These are phyloP conservation scores for Fistularia commersonii DNA, from an alignment of 2,797 vertebrate species.

Conservation along the genomic window DNA sequence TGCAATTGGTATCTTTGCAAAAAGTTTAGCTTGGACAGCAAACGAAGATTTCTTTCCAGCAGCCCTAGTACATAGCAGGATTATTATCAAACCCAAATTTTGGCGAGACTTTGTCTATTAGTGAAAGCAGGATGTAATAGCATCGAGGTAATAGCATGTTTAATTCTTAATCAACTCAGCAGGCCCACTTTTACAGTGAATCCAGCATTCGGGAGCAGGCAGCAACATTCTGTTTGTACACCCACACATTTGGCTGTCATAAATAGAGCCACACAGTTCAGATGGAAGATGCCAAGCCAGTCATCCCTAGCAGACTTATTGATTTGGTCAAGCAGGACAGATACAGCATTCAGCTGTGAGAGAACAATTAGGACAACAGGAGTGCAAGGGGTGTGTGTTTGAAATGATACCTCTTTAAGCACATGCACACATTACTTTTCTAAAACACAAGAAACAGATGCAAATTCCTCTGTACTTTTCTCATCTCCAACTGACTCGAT, in stretches of 20 bases:
- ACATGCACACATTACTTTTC: slow-evolving; percentile 9
- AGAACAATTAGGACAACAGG: slow-evolving; percentile 17
- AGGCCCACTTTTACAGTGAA: slow-evolving; percentile 31
- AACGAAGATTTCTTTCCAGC: too few relatives aligned
- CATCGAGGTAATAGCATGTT: slow-evolving; percentile 35
- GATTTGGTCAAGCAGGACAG: slow-evolving; percentile 52
- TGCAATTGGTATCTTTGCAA: too few relatives aligned
- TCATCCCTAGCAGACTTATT: slow-evolving; percentile 54
- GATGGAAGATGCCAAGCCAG: slow-evolving; percentile 51
- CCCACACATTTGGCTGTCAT: slow-evolving; percentile 60
- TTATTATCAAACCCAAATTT: slow-evolving; percentile 8
- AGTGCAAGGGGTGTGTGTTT: slow-evolving; percentile 20
- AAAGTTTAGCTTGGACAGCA: too few relatives aligned
- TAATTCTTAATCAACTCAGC: slow-evolving; percentile 45
- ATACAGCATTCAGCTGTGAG: slow-evolving; percentile 30
- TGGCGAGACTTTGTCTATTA: slow-evolving; percentile 15
- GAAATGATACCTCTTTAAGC: slow-evolving; percentile 18
- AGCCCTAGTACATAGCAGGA: too few relatives aligned
- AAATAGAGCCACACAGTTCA: slow-evolving; percentile 51
- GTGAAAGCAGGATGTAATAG: slow-evolving; percentile 15
- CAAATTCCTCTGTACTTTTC: slow-evolving; percentile 19
- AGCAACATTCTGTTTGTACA: slow-evolving; percentile 52
- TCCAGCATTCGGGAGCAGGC: slow-evolving; percentile 39
- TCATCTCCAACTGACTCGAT: slow-evolving; percentile 31
- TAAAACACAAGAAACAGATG: slow-evolving; percentile 36